Base-by-base conservation (phyloP, 2,888 invertebrate genomes). In the Caenorhabditis imperialis region DNA sequence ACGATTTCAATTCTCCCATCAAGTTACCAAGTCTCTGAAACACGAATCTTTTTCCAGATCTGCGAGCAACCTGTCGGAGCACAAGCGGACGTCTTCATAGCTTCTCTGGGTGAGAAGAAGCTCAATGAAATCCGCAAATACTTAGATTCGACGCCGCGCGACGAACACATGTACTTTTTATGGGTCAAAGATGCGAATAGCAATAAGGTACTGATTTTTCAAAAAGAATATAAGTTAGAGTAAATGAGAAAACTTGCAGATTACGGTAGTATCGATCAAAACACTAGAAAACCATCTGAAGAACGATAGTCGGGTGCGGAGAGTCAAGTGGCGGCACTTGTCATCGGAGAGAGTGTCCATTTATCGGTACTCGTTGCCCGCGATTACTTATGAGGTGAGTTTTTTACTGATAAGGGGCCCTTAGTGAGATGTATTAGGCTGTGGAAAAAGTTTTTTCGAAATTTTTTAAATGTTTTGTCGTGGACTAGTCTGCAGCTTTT, bases 301-400 rank as follows among this genome's bases (percentile, higher is more conserved):
- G 38, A 81, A 65, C 47, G 69, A 81, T 23, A 77, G 70, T 42
- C 58, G 76, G 7, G 75, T 81, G n/a, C 50, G 78, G 25, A 57
- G 81, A 42, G 81, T 81, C n/a, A 81, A 81, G 55, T 81, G 81
- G 81, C 45, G 81, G 18, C 78, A 81, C 63, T 53, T 79, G 30
- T 79, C 78, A 3, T 50, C 81, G 16, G 81, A 81, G 30, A 40
- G 81, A 14, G 70, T 79, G 0, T 81, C 81, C 10, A 72, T 81
- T 48, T 81, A 81, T 71, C 70, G 81, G 35, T 81, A 81, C 48
- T 75, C 75, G 42, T 23, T 81, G 10, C 81, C 81, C 5, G 78
- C 81, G 10, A 71, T 81, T 27, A 79, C 78, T 37, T 77, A 78
- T 54, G 70, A 78, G 63, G 70, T 73, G n/a, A 33, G 42, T 18